Conservation (phyloP, 2,797 vertebrate genomes). For the Microchirus variegatus region DNA sequence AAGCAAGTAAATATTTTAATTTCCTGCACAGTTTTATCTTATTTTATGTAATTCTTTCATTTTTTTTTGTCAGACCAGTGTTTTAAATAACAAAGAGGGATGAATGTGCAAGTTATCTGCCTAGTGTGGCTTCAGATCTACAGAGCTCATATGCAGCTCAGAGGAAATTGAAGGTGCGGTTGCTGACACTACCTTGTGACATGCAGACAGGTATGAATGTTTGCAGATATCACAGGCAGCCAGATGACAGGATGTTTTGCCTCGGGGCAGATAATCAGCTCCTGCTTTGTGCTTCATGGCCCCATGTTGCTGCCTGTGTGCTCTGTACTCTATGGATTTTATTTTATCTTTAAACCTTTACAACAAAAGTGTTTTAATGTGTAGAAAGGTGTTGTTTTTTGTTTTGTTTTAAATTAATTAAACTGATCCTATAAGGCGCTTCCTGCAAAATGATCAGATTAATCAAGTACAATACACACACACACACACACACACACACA, state of each 20-base stretch:
- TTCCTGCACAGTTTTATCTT: constrained; percentile 18
- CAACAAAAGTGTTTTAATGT: too few relatives aligned
- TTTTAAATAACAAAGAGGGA: constrained; percentile 8
- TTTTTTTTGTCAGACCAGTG: constrained; percentile 4
- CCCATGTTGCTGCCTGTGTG: not conserved
- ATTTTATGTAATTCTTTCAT: not conserved
- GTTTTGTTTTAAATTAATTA: too few relatives aligned
- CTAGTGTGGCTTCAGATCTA: constrained; percentile 11
- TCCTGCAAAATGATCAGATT: too few relatives aligned
- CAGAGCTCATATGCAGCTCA: constrained; percentile 22
- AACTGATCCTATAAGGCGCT: too few relatives aligned
- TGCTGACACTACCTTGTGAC: constrained; percentile 20
- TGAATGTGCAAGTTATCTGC: constrained; percentile 32
- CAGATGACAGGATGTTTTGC: constrained; percentile 24
- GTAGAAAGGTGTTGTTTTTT: too few relatives aligned
- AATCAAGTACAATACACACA: too few relatives aligned
- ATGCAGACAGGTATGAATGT: constrained; percentile 24
- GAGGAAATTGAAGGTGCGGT: constrained; percentile 41
- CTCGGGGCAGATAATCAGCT: constrained; percentile 29
- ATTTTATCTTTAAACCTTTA: constrained; percentile 1
- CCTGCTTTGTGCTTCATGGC: not conserved
- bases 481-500: too few relatives aligned
- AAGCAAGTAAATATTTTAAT: constrained; percentile 15
- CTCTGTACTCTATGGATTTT: constrained; percentile 1
- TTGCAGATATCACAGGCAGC: constrained; percentile 17